Base-by-base conservation (phyloP, 2,797 vertebrate species). In the Sebastes jordani region DNA sequence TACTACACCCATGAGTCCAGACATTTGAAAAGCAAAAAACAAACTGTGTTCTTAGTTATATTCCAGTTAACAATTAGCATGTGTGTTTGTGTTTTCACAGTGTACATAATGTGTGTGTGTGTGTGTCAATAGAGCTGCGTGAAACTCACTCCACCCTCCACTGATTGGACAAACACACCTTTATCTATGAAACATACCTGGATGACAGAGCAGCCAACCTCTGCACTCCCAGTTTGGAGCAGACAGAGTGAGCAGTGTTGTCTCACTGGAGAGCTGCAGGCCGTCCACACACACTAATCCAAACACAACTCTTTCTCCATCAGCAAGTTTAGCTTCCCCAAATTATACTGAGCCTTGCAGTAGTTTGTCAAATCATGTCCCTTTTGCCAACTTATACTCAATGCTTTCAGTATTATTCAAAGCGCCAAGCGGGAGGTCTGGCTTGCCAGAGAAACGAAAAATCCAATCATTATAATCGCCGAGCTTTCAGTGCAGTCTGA, bases 181-280 rank as follows among this genome's bases (percentile, higher is more conserved):
- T 87, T 88, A 83, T 93, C 86, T 78, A 68, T 54, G 69, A 65
- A 71, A 74, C 74, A 34, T 67, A 81, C 25, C 79, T 71, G 78
- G 77, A 88, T 61, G 88, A 89, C 81, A 61, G 82, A 71, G 78
- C 72, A 59, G 78, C 81, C 77, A 67, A 64, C 72, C 66, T 72
- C 76, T 86, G 66, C 65, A 14, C 67, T 85, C 73, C 68, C 54
- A 58, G 76, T 71, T 42, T 70, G 52, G 23, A 78, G 54, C 38
- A 87, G 70, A 91, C 90, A 89, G 83, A 81, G 60, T 52, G 62
- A 83, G 85, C 88, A 88, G 82, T 92, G 90, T 92, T 86, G 74
- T 55, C 86, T 89, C 77, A 69, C 71, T 25, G n/a, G 42, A 80
- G 54, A 66, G 65, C 78, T 74, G 59, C 60, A 76, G 36, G 32